A percentile compares a stretch with the other conserved stretches of the same genome.
Evolutionary conservation across 1,140 invertebrate genomes (phyloP).

Genomic region (Drosophila parvula): DNA sequence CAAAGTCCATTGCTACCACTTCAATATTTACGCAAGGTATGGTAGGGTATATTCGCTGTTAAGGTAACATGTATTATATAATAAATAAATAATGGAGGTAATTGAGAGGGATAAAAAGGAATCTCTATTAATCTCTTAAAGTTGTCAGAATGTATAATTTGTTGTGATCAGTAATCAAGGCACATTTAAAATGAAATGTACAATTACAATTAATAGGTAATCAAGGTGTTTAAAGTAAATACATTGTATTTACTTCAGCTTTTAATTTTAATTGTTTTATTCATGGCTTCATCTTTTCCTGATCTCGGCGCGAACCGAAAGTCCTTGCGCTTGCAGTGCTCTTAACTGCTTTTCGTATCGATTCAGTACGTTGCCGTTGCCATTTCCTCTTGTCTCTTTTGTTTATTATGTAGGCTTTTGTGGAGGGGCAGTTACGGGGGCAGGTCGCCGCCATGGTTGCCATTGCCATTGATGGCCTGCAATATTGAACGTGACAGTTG

Average conservation of each 20-base stretch:
- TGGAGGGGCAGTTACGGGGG: constrained; percentile 17
- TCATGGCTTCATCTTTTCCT: constrained; percentile 5
- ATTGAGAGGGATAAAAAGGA: background rate
- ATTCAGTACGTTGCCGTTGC: constrained; percentile 12
- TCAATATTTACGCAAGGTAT: constrained; percentile 20
- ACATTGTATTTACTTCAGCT: background rate
- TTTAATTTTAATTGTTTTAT: constrained; percentile 16
- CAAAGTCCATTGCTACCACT: constrained; percentile 31
- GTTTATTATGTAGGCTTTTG: constrained; percentile 64
- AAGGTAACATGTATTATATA: background rate
- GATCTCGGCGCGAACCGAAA: constrained; percentile 15
- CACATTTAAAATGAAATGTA: too few species aligned
- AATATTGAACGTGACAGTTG: constrained; percentile 82
- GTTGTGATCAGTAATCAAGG: background rate
- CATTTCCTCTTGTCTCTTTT: constrained; percentile 45
- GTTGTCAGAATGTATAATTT: background rate
- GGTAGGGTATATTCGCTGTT: background rate
- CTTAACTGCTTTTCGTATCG: constrained; percentile 26
- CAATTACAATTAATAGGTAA: constrained; percentile 1
- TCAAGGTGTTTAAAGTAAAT: background rate
- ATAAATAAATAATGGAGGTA: background rate
- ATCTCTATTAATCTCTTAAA: background rate
- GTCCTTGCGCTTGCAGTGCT: background rate
- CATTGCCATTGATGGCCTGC: constrained; percentile 73
- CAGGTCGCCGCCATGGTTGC: constrained; percentile 27